These are phyloP conservation scores for Myathropa florea DNA, from an alignment of 2,888 invertebrate species.

Conservation along the genomic window DNA sequence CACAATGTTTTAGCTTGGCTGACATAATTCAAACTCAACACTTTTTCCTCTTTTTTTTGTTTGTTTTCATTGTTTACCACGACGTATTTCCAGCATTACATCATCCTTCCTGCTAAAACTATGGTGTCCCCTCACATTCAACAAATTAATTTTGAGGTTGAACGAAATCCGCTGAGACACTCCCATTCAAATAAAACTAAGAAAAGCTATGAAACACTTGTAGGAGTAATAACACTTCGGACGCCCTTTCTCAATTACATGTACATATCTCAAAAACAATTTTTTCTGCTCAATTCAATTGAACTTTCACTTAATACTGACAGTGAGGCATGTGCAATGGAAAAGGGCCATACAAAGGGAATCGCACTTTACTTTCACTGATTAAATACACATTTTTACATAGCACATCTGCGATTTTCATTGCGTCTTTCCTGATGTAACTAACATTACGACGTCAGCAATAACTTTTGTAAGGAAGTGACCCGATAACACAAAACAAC, in stretches of 20 bases:
- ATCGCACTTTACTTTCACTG: slow-evolving; percentile 48
- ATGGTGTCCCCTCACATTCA: slow-evolving; percentile 7
- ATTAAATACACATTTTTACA: neutral
- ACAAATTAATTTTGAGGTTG: neutral
- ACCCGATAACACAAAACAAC: neutral
- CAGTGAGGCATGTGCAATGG: neutral
- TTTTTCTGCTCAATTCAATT: slow-evolving; percentile 6
- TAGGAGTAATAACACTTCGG: slow-evolving; percentile 1
- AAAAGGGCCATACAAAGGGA: slow-evolving; percentile 18
- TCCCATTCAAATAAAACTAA: neutral
- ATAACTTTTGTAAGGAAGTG: neutral
- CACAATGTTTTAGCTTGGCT: slow-evolving; percentile 5
- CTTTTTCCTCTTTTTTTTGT: slow-evolving; percentile 8
- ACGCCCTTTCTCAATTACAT: slow-evolving; percentile 26
- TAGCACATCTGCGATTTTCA: neutral
- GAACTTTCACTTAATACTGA: slow-evolving; percentile 38
- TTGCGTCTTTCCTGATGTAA: too few relatives aligned
- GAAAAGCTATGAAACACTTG: slow-evolving; percentile 4
- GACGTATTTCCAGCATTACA: slow-evolving; percentile 44
- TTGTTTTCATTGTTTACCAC: slow-evolving; percentile 18
- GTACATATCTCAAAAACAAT: neutral
- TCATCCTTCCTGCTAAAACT: slow-evolving; percentile 15
- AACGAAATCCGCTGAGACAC: slow-evolving; percentile 15
- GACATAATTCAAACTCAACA: slow-evolving; percentile 44
- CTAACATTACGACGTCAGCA: neutral